Evolutionary conservation across 1,140 invertebrate species (phyloP).

Genomic region (Fopius arisanus): DNA sequence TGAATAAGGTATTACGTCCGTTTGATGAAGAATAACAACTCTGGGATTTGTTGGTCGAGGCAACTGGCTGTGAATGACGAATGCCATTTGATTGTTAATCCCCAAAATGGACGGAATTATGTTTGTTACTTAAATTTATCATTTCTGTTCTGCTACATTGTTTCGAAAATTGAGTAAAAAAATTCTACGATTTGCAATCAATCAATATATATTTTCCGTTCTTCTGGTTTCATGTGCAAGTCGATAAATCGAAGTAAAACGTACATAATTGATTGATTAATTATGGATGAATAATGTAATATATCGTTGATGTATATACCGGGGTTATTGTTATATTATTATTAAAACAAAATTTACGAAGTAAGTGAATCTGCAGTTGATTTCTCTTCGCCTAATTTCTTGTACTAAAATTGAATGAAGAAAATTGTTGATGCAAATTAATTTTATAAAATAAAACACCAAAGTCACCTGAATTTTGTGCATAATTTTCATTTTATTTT

Average conservation of each 20-base stretch:
- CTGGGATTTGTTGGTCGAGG: neutral
- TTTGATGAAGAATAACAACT: neutral
- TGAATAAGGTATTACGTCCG: neutral
- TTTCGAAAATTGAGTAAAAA: neutral
- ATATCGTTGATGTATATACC: slow-evolving; percentile 61
- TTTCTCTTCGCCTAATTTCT: slow-evolving; percentile 9
- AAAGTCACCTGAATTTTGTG: slow-evolving; percentile 40
- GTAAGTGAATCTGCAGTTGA: slow-evolving; percentile 2
- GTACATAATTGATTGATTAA: slow-evolving; percentile 33
- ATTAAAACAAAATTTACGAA: slow-evolving; percentile 47
- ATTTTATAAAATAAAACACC: slow-evolving; percentile 14
- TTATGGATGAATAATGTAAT: slow-evolving; percentile 47
- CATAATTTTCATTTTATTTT: slow-evolving; percentile 49
- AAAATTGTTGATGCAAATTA: neutral
- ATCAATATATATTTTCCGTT: neutral
- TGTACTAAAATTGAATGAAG: neutral
- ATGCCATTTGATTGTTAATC: slow-evolving; percentile 24
- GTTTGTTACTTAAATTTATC: neutral
- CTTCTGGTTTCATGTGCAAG: slow-evolving; percentile 37
- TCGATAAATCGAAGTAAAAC: slow-evolving; percentile 13
- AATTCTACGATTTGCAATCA: neutral
- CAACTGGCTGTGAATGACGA: slow-evolving; percentile 37
- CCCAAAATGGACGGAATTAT: neutral
- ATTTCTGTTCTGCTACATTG: neutral
- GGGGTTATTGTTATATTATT: slow-evolving; percentile 61